phyloP scores from a whole-genome alignment of 2,888 invertebrate genomes.

The Drosophila yooni region DNA sequence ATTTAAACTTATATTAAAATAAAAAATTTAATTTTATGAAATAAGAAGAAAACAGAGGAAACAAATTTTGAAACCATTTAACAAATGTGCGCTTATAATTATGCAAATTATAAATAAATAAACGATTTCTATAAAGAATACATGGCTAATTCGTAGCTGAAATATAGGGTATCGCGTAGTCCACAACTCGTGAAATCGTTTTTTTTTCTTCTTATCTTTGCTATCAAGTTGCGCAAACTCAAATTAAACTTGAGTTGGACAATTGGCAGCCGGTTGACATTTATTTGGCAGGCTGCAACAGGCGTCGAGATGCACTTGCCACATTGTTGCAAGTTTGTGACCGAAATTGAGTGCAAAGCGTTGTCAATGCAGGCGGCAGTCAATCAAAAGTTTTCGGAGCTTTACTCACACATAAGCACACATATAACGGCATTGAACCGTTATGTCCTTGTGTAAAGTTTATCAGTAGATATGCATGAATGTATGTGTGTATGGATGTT shows the following conservation, averaged over 20 bases:
- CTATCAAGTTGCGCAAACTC: not conserved
- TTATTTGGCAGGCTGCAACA: constrained; percentile 18
- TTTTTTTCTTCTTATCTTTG: not conserved
- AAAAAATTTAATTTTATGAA: no score
- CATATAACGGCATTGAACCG: constrained; percentile 8
- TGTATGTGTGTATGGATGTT: not conserved
- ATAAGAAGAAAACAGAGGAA: not conserved
- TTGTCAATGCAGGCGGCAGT: constrained; percentile 22
- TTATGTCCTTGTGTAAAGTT: not conserved
- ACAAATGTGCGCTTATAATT: not conserved
- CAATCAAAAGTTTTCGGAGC: constrained; percentile 22
- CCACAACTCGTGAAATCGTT: not conserved
- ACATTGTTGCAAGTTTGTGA: not conserved
- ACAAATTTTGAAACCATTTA: not conserved
- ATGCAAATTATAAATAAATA: not conserved
- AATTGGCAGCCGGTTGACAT: constrained; percentile 19
- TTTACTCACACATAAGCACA: not conserved
- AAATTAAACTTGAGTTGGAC: not conserved
- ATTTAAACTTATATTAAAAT: not conserved
- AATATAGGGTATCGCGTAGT: not conserved
- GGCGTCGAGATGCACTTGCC: constrained; percentile 1
- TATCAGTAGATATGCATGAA: not conserved
- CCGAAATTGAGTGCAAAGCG: constrained; percentile 31
- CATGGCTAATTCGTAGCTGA: not conserved
- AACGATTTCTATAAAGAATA: not conserved